Base-by-base conservation (phyloP, 2,113 vertebrate species). In the Ascaphus truei region DNA sequence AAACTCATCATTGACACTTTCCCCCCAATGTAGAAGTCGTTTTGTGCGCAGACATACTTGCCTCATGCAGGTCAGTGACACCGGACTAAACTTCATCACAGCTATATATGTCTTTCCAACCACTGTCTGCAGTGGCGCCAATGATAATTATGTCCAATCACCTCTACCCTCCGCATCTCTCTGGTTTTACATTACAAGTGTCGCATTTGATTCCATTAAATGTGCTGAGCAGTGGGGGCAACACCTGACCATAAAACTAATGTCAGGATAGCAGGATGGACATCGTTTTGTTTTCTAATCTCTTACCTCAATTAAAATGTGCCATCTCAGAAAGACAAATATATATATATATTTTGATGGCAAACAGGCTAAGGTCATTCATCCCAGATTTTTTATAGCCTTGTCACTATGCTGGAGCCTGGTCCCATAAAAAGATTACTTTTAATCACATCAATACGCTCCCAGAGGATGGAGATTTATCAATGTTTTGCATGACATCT, bases 121-220 rank as follows among this genome's bases (percentile, higher is more conserved):
- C 75, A 82, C 52, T 16, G 77, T 82, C 84, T 84, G 80, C 77
- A 63, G 84, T 86, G 88, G 89, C 89, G 90, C 90, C 89, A 90
- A 83, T 73, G 83, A 85, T 90, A 91, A 90, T 90, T 90, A 86
- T 68, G 77, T 80, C 83, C 71, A 79, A 88, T 90, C 90, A 91
- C 89, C 89, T 90, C 84, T 90, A 86, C 90, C 89, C 48, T 71
- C 87, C 85, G 79, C 76, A 85, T 80, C 80, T 79, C 80, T 81
- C 80, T 79, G 76, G 77, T 67, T 85, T 83, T 86, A 84, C 88
- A 89, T 87, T 88, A 85, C 78, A 61, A 75, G 77, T 65, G 71
- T 47, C 76, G 77, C 83, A 81, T 84, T 83, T 56, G 68, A 75
- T 75, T 81, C 82, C 78, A 80, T 75, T 76, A 77, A 79, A 68